Evolutionary conservation across 2,113 vertebrate species (phyloP).

Genomic region (Phainopepla nitens): DNA sequence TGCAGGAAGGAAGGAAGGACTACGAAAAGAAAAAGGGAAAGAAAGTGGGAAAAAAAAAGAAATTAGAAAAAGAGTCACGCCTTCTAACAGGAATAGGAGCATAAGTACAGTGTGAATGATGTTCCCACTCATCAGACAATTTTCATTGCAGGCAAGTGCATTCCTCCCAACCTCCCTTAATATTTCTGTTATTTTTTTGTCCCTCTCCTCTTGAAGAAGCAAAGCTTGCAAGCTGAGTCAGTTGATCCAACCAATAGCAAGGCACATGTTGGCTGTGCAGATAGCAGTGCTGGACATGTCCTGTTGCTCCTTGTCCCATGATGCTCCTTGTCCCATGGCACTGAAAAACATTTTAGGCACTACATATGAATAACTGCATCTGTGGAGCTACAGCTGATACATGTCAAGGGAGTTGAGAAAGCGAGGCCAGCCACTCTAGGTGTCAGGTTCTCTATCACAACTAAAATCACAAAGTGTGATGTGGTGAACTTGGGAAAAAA

Average conservation of each 20-base stretch:
- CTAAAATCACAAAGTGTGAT: neutral
- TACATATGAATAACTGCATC: neutral
- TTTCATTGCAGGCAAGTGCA: neutral
- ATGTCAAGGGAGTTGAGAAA: accelerated
- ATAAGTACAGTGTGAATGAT: neutral
- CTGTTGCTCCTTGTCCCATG: neutral
- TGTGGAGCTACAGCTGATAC: accelerated
- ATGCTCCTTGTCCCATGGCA: accelerated
- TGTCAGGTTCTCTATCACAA: neutral
- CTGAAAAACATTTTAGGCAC: neutral
- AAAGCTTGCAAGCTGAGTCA: neutral
- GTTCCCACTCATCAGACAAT: neutral
- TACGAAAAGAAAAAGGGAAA: accelerated
- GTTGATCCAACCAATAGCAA: too few relatives aligned
- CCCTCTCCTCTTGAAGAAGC: neutral
- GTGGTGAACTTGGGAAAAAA: neutral
- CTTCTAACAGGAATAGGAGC: neutral
- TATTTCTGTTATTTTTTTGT: neutral
- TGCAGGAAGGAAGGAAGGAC: too few relatives aligned
- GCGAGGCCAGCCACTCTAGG: neutral
- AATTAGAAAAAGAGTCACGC: neutral
- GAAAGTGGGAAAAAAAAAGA: too few relatives aligned
- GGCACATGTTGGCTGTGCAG: accelerated
- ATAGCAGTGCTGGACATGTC: neutral
- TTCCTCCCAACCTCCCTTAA: accelerated